Evolutionary conservation across 2,888 invertebrate genomes (phyloP), one percentile per base, ranked within the genome.

Genomic region (Cephus rjabovi): DNA sequence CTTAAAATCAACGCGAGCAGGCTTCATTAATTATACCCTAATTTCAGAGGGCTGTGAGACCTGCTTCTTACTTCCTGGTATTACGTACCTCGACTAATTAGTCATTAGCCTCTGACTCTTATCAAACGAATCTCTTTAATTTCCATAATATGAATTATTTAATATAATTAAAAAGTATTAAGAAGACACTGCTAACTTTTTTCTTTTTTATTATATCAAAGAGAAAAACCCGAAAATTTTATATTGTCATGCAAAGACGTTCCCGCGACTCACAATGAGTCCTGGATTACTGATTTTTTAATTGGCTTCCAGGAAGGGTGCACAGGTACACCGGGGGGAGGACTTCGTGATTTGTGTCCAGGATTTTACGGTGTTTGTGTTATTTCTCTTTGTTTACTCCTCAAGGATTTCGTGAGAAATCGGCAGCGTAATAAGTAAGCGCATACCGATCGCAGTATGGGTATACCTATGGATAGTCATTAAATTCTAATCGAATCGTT

Each of bases 1-100:
- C 83, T 56, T 56, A 81, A 84, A 89, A 87, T 87, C 85, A 86
- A 86, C 80, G 80, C 83, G 83, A 83, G 84, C 83, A 85, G 77
- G 84, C 85, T 84, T 86, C 89, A 89, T 90, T 89, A 90, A 90
- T 90, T 89, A 89, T 87, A 84, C 85, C 85, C 84, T 82, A 79
- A 81, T 81, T 85, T 83, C 80, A 11, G 31, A 34, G 31, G 34
- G 31, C 23, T 2, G 11, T 3, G 11, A 23, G 71, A 23, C 30
- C 71, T 34, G 23, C 71, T 23, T 34, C 71, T 23, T 34, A 15
- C 71, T 11, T 34, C 12, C 34, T 9, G 71, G 12, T 34, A 9
- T 30, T 23, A 71, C 71, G n/a, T 31, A 34, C 31, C 23, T 56
- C 56, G 23, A 23, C 23, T 56, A 56, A 56, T 23, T 23, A 56